phyloP scores from a whole-genome alignment of 2,888 invertebrate species.

The Drosophila anceps region DNA sequence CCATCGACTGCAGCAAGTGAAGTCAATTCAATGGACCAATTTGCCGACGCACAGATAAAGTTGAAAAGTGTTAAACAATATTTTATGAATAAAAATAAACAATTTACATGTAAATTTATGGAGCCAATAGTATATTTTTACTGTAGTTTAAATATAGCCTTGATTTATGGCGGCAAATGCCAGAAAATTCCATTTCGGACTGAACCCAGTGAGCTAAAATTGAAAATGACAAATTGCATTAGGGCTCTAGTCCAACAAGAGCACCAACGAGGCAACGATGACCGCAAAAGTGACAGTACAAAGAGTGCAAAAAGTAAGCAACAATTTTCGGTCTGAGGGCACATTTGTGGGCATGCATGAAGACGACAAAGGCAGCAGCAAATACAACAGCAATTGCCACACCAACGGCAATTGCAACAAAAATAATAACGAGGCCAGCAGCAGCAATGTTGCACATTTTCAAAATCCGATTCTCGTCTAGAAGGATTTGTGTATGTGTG shows the following conservation, averaged over 20 bases:
- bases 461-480: conserved; percentile 68
- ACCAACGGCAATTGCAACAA: conserved; percentile 20
- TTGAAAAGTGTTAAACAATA: conserved; percentile 11
- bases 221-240: conserved; percentile 81
- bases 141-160: conserved; percentile 39
- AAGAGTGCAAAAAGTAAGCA: conserved; percentile 72
- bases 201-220: conserved; percentile 52
- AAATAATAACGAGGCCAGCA: conserved; percentile 17
- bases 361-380: conserved; percentile 36
- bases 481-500: conserved; percentile 32
- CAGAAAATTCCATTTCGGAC: conserved; percentile 66
- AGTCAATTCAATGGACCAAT: conserved; percentile 44
- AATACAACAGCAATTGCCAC: conserved; percentile 14
- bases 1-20: conserved; percentile 24
- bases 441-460: conserved; percentile 61
- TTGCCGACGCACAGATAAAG: conserved; percentile 25
- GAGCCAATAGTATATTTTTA: conserved; percentile 31
- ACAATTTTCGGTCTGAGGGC: conserved; percentile 48
- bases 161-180: conserved; percentile 73
- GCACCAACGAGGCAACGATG: conserved; percentile 38
- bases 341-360: conserved; percentile 56
- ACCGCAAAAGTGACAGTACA: conserved; percentile 72
- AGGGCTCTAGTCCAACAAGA: conserved; percentile 32
- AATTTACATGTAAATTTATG: conserved; percentile 46
- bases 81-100: conserved; percentile 18